phyloP scores from a whole-genome alignment of 92 coral and sea anemone genomes.

The Parazoanthus darwini region DNA sequence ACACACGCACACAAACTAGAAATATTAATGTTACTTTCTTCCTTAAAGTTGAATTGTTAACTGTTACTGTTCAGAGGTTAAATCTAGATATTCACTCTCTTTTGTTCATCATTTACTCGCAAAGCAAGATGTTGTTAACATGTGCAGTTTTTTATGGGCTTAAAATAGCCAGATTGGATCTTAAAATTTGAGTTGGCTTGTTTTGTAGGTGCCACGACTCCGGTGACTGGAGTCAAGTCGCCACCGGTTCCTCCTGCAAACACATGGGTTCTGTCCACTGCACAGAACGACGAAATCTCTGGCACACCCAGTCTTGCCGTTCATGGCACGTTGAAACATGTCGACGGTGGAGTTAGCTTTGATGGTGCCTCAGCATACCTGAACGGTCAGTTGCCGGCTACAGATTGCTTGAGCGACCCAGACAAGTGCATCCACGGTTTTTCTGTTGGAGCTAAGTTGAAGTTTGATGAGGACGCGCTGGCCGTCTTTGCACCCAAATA shows the following conservation, averaged over 20 bases:
- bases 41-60: too few relatives aligned
- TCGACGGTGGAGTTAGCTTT: slow-evolving; percentile 72
- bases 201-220: neutral
- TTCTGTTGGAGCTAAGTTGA: slow-evolving; percentile 64
- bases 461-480: slow-evolving; percentile 60
- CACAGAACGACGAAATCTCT: slow-evolving; percentile 56
- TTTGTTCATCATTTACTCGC: neutral
- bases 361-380: slow-evolving; percentile 71
- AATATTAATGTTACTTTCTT: too few relatives aligned
- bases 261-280: slow-evolving; percentile 70
- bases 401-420: slow-evolving; percentile 71
- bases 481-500: slow-evolving; percentile 64
- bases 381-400: slow-evolving; percentile 45
- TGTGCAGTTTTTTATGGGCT: neutral
- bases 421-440: slow-evolving; percentile 67
- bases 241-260: slow-evolving; percentile 83
- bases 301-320: slow-evolving; percentile 69
- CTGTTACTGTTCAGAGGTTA: too few relatives aligned
- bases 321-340: slow-evolving; percentile 51
- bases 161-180: neutral
- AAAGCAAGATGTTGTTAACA: neutral
- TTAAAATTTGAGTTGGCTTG: neutral
- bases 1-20: too few relatives aligned
- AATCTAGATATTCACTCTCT: neutral
- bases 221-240: slow-evolving; percentile 47